A percentile compares a stretch with the other conserved stretches of the same genome.
These are phyloP conservation scores for Malurus leucopterus DNA, from an alignment of 2,797 vertebrate species.

Conservation along the genomic window DNA sequence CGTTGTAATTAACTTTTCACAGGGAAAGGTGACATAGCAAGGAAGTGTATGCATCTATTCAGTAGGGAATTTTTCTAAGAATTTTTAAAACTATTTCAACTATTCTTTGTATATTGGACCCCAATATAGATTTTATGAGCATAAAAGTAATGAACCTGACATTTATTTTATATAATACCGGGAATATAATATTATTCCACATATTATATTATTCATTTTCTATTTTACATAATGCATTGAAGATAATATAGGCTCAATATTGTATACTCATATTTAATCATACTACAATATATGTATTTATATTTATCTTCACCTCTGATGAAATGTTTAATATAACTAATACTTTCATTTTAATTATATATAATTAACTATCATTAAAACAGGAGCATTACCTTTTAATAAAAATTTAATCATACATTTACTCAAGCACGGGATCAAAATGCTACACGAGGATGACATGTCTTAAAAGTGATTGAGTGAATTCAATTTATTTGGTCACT, in stretches of 20 bases:
- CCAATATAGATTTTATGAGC: neutral
- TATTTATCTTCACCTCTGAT: constrained; percentile 54
- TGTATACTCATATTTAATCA: neutral
- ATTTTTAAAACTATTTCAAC: neutral
- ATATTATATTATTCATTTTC: neutral
- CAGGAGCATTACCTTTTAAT: constrained; percentile 55
- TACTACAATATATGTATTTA: constrained; percentile 48
- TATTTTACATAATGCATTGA: neutral
- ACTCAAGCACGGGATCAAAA: constrained; percentile 17
- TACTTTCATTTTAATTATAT: constrained; percentile 54
- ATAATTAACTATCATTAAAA: constrained; percentile 60
- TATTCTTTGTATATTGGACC: neutral
- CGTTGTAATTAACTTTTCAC: neutral
- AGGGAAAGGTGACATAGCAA: neutral
- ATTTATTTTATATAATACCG: neutral
- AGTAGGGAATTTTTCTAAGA: neutral
- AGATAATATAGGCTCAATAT: neutral
- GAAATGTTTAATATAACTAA: constrained; percentile 64
- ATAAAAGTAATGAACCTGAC: neutral
- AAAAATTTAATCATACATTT: constrained; percentile 55
- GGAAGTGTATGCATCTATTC: neutral
- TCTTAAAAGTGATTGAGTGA: constrained; percentile 13
- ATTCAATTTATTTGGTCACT: constrained; percentile 38
- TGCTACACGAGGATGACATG: neutral
- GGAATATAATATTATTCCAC: neutral